Conservation (phyloP, 2,113 vertebrate genomes). For the Perognathus longimembris region DNA sequence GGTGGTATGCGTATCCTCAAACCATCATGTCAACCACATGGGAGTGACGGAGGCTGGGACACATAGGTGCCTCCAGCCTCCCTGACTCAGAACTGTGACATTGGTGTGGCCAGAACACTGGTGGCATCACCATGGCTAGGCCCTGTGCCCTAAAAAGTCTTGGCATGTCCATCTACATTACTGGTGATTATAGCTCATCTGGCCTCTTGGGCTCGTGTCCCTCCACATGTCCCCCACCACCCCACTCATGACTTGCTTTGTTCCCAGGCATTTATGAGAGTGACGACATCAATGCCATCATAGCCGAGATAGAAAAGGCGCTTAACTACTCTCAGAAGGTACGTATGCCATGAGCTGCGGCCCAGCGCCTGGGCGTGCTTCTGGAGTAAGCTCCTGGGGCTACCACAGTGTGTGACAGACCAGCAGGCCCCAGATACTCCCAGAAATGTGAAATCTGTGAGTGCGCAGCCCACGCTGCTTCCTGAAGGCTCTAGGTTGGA, state of each 20-base stretch:
- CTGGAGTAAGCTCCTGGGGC: background rate
- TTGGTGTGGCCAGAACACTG: too few species aligned
- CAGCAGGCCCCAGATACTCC: background rate
- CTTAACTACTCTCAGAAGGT: conserved; percentile 89
- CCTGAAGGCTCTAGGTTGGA: background rate
- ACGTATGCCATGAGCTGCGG: conserved; percentile 57
- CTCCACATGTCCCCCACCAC: background rate
- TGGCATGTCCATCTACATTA: background rate
- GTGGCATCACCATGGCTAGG: background rate
- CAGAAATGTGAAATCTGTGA: background rate
- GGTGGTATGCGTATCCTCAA: background rate
- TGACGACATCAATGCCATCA: conserved; percentile 86
- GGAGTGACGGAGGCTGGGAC: background rate
- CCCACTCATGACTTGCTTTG: background rate
- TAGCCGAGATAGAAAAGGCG: conserved; percentile 88
- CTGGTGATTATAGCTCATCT: too few species aligned
- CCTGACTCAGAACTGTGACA: background rate
- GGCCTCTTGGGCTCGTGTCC: background rate
- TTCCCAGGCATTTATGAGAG: conserved; percentile 89
- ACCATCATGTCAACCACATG: rapidly evolving
- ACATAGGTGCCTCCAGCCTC: background rate
- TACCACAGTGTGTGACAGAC: background rate
- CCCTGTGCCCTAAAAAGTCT: background rate
- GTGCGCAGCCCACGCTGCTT: background rate
- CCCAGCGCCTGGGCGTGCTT: background rate